A percentile compares a stretch with the other conserved stretches of the same genome.
Conservation (phyloP, 2,797 vertebrate genomes). For the Myotis pilosus region DNA sequence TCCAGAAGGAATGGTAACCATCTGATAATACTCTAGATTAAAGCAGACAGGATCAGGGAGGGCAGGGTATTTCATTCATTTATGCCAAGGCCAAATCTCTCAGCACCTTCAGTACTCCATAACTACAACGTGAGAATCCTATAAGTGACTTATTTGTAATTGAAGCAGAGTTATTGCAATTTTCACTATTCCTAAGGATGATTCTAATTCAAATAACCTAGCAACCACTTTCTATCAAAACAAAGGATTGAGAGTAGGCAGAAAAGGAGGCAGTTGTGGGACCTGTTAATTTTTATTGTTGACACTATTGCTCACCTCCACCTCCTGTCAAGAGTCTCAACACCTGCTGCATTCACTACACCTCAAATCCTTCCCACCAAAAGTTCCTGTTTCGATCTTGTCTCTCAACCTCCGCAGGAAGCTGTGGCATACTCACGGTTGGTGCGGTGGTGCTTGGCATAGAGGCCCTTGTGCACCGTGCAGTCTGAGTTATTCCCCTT, state of each 20-base stretch:
- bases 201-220: not conserved
- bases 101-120: not conserved
- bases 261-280: not conserved
- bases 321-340: not conserved
- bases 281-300: not conserved
- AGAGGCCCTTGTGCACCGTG: conserved; percentile 88
- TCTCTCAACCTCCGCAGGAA: fast-evolving
- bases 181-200: not conserved
- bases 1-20: conserved; percentile 89
- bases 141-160: not conserved
- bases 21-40: conserved; percentile 87
- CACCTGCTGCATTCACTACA: not conserved
- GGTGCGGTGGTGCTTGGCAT: conserved; percentile 87
- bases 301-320: not conserved
- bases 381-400: fast-evolving
- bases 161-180: not conserved
- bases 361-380: not conserved
- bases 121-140: not conserved
- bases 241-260: not conserved
- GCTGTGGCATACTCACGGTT: conserved; percentile 84
- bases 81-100: not conserved
- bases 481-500: conserved; percentile 92
- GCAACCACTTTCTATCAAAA: not conserved
- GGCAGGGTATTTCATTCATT: not conserved
- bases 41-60: not conserved